phyloP scores from a whole-genome alignment of 2,888 invertebrate genomes.

The Drosophila monieri region DNA sequence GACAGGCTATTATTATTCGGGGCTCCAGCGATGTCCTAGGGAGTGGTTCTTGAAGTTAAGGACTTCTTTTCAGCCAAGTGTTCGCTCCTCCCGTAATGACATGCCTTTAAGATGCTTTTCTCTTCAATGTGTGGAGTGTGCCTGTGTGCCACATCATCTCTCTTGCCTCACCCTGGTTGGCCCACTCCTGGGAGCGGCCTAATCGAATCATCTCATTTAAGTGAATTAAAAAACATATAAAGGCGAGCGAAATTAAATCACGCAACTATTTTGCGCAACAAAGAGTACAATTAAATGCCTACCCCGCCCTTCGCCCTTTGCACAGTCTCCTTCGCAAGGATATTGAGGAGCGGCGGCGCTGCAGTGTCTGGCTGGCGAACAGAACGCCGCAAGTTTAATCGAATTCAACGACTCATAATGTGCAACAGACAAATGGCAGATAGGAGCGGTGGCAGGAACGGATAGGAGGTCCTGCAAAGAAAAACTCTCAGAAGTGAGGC shows the following conservation, averaged over 20 bases:
- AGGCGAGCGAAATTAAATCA: conserved; percentile 73
- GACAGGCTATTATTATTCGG: conserved; percentile 29
- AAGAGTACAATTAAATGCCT: conserved; percentile 65
- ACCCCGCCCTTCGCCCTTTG: conserved; percentile 14
- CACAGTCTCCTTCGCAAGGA: conserved; percentile 20
- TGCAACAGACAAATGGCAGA: conserved; percentile 73
- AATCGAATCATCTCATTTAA: conserved; percentile 68
- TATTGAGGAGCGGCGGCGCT: conserved; percentile 25
- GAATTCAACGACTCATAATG: conserved; percentile 82
- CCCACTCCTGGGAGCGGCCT: conserved; percentile 18
- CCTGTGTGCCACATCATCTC: background rate
- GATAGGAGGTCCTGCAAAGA: background rate
- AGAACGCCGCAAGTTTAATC: conserved; percentile 80
- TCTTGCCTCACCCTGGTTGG: background rate
- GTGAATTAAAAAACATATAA: conserved; percentile 71
- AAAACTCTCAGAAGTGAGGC: conserved; percentile 34
- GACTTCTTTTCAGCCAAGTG: background rate
- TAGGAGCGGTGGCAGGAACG: conserved; percentile 7
- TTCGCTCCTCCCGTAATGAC: too few relatives aligned
- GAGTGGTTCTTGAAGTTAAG: background rate
- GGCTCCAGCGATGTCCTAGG: background rate
- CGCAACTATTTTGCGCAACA: conserved; percentile 73
- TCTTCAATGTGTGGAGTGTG: too few relatives aligned
- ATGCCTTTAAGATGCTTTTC: too few relatives aligned
- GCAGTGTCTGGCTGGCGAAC: conserved; percentile 34